A percentile compares a stretch with the other conserved stretches of the same genome.
Conservation (phyloP, 2,113 vertebrate genomes). For the Eulacestoma nigropectus region DNA sequence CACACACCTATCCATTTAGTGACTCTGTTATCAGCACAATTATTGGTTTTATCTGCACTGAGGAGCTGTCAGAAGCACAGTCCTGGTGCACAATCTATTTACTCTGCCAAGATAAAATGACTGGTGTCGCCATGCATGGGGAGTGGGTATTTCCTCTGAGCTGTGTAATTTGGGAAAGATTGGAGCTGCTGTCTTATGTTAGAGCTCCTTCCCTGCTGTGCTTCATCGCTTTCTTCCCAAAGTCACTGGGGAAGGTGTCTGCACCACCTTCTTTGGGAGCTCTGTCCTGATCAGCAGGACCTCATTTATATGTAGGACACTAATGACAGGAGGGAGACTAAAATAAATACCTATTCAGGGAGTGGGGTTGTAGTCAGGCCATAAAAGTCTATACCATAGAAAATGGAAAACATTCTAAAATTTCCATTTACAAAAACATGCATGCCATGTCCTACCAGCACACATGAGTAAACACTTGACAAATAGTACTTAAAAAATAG, state of each 20-base stretch:
- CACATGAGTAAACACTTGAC: background rate
- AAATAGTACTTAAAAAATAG: background rate
- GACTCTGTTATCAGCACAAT: constrained; percentile 43
- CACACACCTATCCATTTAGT: background rate
- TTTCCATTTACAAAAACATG: background rate
- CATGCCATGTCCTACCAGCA: background rate
- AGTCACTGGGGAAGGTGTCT: background rate
- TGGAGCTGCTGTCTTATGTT: background rate
- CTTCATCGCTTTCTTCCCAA: background rate
- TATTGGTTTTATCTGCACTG: constrained; percentile 29
- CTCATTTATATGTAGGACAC: background rate
- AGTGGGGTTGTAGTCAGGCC: background rate
- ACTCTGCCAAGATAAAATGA: constrained; percentile 12
- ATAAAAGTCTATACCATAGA: rapidly evolving
- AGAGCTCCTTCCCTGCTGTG: background rate
- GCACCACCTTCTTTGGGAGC: background rate
- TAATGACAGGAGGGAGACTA: background rate
- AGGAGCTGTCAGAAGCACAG: constrained; percentile 36
- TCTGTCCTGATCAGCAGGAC: background rate
- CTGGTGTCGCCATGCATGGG: background rate
- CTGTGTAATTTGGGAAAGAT: background rate
- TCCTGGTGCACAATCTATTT: background rate
- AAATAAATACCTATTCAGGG: background rate
- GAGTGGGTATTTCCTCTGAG: background rate
- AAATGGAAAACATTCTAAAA: background rate